Conservation (phyloP, 2,113 vertebrate species). For the Odontesthes bonariensis region DNA sequence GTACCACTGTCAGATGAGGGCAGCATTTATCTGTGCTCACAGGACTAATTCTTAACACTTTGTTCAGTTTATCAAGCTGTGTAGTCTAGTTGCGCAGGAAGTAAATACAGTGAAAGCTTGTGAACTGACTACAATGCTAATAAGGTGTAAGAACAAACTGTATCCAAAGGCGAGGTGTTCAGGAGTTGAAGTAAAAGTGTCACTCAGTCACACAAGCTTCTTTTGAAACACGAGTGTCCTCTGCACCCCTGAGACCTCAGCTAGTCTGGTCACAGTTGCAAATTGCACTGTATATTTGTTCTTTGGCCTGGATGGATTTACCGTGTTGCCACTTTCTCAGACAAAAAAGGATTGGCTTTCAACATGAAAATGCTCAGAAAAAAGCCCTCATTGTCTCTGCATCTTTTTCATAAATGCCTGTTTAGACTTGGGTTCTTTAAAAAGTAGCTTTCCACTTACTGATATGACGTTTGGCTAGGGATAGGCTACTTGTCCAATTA, state of each 20-base stretch:
- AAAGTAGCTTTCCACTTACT: constrained; percentile 67
- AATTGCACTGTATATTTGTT: constrained; percentile 73
- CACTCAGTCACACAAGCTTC: background rate
- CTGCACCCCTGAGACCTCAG: constrained; percentile 26
- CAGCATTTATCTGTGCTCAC: constrained; percentile 55
- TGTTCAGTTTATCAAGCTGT: background rate
- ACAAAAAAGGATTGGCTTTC: constrained; percentile 53
- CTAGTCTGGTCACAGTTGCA: constrained; percentile 45
- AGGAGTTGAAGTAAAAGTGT: background rate
- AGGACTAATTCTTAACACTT: constrained; percentile 7
- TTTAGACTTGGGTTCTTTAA: constrained; percentile 69
- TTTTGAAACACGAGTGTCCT: constrained; percentile 21
- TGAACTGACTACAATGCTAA: constrained; percentile 12
- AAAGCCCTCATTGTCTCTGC: constrained; percentile 63
- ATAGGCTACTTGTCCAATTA: constrained; percentile 70
- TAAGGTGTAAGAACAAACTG: constrained; percentile 24
- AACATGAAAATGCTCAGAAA: constrained; percentile 29
- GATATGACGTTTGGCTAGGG: constrained; percentile 72
- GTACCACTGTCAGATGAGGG: constrained; percentile 57
- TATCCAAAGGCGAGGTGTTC: constrained; percentile 8
- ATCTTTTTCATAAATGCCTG: constrained; percentile 60
- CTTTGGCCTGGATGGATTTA: constrained; percentile 60
- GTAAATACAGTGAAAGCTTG: constrained; percentile 9
- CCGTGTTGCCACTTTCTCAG: constrained; percentile 51
- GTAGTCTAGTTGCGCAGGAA: background rate